Percentiles rank a stretch among this genome's conserved stretches.
Evolutionary conservation across 1,140 invertebrate species (phyloP).

Genomic region (Trichonephila clavata): DNA sequence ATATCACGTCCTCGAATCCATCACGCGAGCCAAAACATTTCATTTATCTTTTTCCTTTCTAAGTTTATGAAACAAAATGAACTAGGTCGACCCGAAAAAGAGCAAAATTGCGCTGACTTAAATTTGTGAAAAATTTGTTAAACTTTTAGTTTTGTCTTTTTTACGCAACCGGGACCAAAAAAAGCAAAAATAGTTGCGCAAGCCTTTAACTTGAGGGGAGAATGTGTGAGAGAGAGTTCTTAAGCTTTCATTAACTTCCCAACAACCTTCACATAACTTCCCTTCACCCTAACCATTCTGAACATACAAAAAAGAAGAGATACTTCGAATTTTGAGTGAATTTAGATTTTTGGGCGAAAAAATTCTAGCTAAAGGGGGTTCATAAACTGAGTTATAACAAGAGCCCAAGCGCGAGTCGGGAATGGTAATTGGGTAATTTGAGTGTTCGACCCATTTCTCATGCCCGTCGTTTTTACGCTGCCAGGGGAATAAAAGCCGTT

Average conservation of each 20-base stretch:
- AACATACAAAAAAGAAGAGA: background rate
- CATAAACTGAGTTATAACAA: conserved; percentile 25
- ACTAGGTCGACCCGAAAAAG: background rate
- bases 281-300: background rate
- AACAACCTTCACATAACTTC: background rate
- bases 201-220: background rate
- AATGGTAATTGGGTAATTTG: conserved; percentile 41
- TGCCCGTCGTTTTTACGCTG: background rate
- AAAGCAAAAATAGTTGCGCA: background rate
- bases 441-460: conserved; percentile 14
- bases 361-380: background rate
- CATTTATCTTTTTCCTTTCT: background rate
- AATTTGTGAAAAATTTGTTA: background rate
- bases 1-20: background rate
- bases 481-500: conserved; percentile 4
- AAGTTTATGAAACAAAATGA: background rate
- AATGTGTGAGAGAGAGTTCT: background rate
- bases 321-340: background rate
- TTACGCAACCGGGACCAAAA: background rate
- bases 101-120: background rate
- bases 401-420: background rate
- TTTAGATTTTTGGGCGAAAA: conserved; percentile 38
- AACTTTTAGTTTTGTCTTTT: background rate
- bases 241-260: background rate
- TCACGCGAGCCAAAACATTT: background rate